These are phyloP conservation scores for Mandrillus leucophaeus DNA, from an alignment of 2,113 vertebrate species.

Conservation along the genomic window DNA sequence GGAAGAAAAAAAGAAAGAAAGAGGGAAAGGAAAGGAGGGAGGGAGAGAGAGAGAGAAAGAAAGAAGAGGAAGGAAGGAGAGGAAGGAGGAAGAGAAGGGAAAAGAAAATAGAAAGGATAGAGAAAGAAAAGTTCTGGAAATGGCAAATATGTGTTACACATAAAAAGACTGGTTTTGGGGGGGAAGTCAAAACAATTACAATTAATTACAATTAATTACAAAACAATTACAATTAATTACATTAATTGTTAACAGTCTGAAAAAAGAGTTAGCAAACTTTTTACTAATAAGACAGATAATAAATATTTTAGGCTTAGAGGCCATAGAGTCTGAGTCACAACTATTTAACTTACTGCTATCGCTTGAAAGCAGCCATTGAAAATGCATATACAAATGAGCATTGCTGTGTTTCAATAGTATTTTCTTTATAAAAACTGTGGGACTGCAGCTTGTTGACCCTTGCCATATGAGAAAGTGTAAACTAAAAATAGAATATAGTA, in stretches of 20 bases:
- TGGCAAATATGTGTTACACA: background rate
- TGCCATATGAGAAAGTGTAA: background rate
- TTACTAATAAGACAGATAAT: background rate
- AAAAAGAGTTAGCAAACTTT: background rate
- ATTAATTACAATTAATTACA: background rate
- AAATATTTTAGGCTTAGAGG: background rate
- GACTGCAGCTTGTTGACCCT: background rate
- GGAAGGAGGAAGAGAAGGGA: background rate
- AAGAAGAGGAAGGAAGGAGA: too few species aligned
- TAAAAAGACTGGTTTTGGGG: background rate
- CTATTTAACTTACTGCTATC: background rate
- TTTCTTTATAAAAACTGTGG: background rate
- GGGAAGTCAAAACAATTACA: background rate
- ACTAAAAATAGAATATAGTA: background rate
- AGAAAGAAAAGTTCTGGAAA: background rate
- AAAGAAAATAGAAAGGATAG: background rate
- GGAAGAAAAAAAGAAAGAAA: too few species aligned
- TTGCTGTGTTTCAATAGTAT: background rate
- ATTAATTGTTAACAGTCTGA: background rate
- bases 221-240: background rate
- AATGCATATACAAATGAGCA: background rate
- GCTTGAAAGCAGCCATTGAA: background rate
- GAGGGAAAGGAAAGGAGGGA: accelerated
- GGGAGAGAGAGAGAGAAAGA: too few species aligned
- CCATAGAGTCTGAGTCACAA: background rate